Evolutionary conservation across 2,113 vertebrate genomes (phyloP).

Genomic region (Cervus canadensis): DNA sequence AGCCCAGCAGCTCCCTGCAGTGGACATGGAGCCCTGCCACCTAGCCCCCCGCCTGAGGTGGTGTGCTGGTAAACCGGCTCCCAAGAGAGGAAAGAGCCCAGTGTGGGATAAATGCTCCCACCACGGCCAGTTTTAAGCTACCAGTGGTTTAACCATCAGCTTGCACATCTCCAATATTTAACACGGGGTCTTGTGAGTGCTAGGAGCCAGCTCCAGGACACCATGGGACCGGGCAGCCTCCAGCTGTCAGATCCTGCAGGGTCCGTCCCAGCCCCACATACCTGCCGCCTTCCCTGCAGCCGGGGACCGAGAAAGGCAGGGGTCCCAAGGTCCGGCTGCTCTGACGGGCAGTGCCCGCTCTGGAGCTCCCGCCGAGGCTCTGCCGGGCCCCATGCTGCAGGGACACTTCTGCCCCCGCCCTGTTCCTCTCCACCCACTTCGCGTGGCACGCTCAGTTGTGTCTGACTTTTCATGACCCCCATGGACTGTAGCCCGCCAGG

Average conservation of each 20-base stretch:
- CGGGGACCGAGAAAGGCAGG: background rate
- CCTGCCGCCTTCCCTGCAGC: no score
- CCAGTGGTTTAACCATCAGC: background rate
- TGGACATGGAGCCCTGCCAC: background rate
- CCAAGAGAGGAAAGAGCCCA: background rate
- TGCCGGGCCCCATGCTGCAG: background rate
- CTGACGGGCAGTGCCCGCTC: background rate
- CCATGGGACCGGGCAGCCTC: rapidly evolving
- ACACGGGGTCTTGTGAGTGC: background rate
- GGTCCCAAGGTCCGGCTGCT: no score
- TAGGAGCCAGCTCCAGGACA: background rate
- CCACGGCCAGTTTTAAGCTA: background rate
- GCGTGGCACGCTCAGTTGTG: background rate
- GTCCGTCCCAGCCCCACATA: background rate
- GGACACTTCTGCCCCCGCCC: no score
- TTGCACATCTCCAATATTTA: background rate
- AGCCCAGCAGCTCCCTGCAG: background rate
- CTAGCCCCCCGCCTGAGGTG: background rate
- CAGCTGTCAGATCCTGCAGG: background rate
- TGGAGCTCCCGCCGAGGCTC: background rate
- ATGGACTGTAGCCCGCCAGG: background rate
- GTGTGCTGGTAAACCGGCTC: background rate
- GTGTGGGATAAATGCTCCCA: background rate
- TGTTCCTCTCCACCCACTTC: background rate
- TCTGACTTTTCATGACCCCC: background rate